These are phyloP conservation scores for Pachliopta kotzebuea DNA, from an alignment of 2,888 invertebrate species.

Conservation along the genomic window DNA sequence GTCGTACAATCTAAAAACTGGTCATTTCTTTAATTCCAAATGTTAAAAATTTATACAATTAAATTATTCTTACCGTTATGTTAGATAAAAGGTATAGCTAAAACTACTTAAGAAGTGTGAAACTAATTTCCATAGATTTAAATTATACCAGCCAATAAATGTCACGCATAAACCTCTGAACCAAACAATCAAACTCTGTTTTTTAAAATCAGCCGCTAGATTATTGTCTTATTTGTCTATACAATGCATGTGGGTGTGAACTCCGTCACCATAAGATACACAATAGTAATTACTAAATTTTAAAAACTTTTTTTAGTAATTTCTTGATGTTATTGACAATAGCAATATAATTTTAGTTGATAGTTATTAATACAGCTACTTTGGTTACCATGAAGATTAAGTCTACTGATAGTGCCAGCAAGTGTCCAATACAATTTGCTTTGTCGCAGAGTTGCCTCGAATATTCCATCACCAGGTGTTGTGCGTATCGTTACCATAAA, in stretches of 20 bases:
- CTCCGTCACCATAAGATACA: no score
- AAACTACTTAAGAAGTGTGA: no score
- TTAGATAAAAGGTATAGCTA: no score
- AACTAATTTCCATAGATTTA: no score
- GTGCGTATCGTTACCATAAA: constrained; percentile 82
- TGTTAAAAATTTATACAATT: no score
- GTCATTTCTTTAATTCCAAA: no score
- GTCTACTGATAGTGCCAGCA: constrained; percentile 86
- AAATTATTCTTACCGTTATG: no score
- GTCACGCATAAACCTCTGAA: no score
- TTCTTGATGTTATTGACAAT: constrained; percentile 61
- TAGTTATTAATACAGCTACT: constrained; percentile 85
- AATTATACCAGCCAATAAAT: no score
- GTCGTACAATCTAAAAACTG: no score
- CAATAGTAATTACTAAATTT: not conserved
- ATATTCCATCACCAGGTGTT: constrained; percentile 83
- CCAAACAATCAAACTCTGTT: no score
- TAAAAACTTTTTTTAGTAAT: not conserved
- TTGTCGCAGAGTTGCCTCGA: constrained; percentile 85
- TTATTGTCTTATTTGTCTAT: not conserved
- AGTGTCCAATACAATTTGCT: constrained; percentile 54
- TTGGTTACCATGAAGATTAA: constrained; percentile 87
- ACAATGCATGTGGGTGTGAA: not conserved
- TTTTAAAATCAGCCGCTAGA: no score
- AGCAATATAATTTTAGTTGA: constrained; percentile 86